Evolutionary conservation across 2,113 vertebrate genomes (phyloP).

Genomic region (Xenus cinereus): DNA sequence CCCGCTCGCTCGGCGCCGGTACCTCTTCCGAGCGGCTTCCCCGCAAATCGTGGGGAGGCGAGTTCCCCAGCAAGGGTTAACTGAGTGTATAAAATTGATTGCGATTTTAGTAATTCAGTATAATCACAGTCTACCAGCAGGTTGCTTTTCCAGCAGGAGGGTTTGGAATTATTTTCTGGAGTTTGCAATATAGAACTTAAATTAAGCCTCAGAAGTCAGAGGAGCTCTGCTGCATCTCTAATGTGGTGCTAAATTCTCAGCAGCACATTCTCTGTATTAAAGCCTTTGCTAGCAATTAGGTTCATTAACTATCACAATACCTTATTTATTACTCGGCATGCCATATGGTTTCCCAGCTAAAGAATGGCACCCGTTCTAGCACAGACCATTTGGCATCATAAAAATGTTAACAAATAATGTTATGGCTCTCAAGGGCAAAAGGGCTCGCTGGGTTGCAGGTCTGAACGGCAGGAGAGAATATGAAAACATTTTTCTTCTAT

Average conservation of each 20-base stretch:
- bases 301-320: constrained; percentile 90
- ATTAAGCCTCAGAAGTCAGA: constrained; percentile 89
- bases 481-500: constrained; percentile 81
- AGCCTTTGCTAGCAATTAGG: constrained; percentile 86
- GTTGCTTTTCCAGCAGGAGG: constrained; percentile 87
- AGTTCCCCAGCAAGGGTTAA: constrained; percentile 79
- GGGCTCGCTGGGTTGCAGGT: constrained; percentile 76
- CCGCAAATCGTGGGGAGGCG: neutral
- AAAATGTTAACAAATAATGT: constrained; percentile 89
- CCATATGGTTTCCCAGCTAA: constrained; percentile 87
- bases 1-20: neutral
- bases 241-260: constrained; percentile 88
- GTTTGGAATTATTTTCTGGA: constrained; percentile 88
- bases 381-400: constrained; percentile 87
- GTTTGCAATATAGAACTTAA: constrained; percentile 90
- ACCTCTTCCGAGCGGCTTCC: neutral
- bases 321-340: constrained; percentile 84
- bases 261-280: constrained; percentile 83
- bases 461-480: constrained; percentile 77
- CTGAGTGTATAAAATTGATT: constrained; percentile 85
- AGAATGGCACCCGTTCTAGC: constrained; percentile 81
- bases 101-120: constrained; percentile 86
- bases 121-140: constrained; percentile 89
- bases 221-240: constrained; percentile 81
- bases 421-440: constrained; percentile 82